A percentile compares a stretch with the other conserved stretches of the same genome.
Conservation (phyloP, 2,888 invertebrate genomes). For the Lordiphosa fenestrarum region DNA sequence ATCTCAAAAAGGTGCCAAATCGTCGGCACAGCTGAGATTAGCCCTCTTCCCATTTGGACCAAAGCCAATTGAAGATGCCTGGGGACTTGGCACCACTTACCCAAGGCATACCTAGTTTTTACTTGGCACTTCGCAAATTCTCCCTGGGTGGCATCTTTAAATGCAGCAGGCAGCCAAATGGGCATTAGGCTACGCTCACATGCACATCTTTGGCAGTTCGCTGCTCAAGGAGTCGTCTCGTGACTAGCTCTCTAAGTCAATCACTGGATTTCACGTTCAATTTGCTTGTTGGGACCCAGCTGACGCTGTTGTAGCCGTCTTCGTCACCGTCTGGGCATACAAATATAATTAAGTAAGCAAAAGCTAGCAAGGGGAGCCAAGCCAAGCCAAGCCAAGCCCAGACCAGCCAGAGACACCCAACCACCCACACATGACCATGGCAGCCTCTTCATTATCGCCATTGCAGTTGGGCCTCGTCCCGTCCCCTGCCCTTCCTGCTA, state of each 20-base stretch:
- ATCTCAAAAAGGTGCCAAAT: too few species aligned
- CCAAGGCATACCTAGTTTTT: too few species aligned
- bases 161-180: background rate
- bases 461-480: conserved; percentile 14
- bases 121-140: too few species aligned
- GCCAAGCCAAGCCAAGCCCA: conserved; percentile 19
- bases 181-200: background rate
- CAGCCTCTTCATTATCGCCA: conserved; percentile 32
- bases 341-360: conserved; percentile 64
- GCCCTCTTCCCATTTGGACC: too few species aligned
- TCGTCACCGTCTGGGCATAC: conserved; percentile 43
- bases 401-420: background rate
- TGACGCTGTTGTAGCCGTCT: conserved; percentile 16
- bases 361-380: conserved; percentile 40
- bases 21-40: too few species aligned
- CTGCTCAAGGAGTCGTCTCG: background rate
- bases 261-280: conserved; percentile 67
- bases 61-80: too few species aligned
- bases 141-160: too few species aligned
- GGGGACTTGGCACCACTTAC: too few species aligned
- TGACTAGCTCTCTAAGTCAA: conserved; percentile 34
- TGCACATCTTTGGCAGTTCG: background rate
- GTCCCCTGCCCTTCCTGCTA: background rate
- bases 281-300: conserved; percentile 51
- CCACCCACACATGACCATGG: conserved; percentile 19